Base-by-base conservation (phyloP, 2,113 vertebrate species). In the Rhea americana region DNA sequence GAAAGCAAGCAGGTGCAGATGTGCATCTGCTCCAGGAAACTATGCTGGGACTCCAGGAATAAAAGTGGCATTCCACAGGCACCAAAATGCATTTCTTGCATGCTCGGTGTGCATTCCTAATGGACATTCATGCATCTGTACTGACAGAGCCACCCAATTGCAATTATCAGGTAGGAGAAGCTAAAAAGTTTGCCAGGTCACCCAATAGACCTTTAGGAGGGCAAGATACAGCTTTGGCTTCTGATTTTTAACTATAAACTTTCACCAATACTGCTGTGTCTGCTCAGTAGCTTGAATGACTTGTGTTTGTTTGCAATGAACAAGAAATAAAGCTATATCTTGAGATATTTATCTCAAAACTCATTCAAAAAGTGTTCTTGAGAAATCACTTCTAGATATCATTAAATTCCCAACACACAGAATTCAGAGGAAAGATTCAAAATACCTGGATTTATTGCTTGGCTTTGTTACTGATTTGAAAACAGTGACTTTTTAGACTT, bases 1-100 rank as follows among this genome's bases (percentile, higher is more conserved):
- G 85, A 89, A 55, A 43, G 47, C 67, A 77, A 87, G 91, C 79
- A 91, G 87, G 87, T 95, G 94, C 55, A 61, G 63, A 89, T 73
- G 79, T 55, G 14, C 84, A 89, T 83, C 89, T 94, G 87, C 65
- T 85, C 17, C 3, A 4, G 55, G 35, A 80, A 93, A 88, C 45
- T 24, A 67, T 48, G 65, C 4, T 22, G 51, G 87, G 63, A 47
- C 41, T 89, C 79, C 30, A 3, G 2, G 85, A 72, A 56, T 82
- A 92, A 71, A 20, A 91, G 65, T 13, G 3, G 0, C 85, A 78
- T 94, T 94, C 94, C 89, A 63, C 47, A 56, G 79, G 4, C 59
- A 80, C 21, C 0, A 1, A 14, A 67, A 66, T 77, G 82, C 62
- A 51, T 87, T 89, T 94, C 0, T 2, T 87, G 93, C 93, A 76